Conservation (phyloP, 2,797 vertebrate species). For the Antrozous pallidus region DNA sequence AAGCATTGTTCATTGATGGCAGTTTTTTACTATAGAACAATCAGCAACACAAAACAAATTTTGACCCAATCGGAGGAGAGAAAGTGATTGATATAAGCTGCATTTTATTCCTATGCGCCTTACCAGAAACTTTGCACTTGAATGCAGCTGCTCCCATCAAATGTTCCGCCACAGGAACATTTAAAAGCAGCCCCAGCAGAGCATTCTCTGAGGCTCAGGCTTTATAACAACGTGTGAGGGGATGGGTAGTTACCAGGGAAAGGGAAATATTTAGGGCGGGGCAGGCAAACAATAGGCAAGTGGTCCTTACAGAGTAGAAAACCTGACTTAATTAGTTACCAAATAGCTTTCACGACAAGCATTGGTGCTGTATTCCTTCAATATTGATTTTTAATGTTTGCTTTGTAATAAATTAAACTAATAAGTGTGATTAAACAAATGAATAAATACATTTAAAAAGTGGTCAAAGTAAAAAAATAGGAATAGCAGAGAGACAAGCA, state of each 20-base stretch:
- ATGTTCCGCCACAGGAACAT: not conserved
- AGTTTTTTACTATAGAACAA: constrained; percentile 62
- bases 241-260: not conserved
- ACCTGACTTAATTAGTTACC: not conserved
- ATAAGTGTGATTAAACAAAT: not conserved
- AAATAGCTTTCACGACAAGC: not conserved
- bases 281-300: not conserved
- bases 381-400: not conserved
- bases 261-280: not conserved
- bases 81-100: not conserved
- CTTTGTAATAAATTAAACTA: not conserved
- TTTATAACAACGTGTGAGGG: not conserved
- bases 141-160: constrained; percentile 9
- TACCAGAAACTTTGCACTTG: constrained; percentile 31
- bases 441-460: not conserved
- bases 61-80: not conserved
- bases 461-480: not conserved
- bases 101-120: not conserved
- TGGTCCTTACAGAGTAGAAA: not conserved
- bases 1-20: constrained; percentile 59
- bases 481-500: not conserved
- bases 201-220: not conserved
- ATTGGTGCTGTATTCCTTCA: not conserved
- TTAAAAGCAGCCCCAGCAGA: not conserved
- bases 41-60: constrained; percentile 48